Percentiles rank a stretch among this genome's conserved stretches.
Conservation (phyloP, 92 coral and sea anemone genomes). For the Phenganax subtilis region DNA sequence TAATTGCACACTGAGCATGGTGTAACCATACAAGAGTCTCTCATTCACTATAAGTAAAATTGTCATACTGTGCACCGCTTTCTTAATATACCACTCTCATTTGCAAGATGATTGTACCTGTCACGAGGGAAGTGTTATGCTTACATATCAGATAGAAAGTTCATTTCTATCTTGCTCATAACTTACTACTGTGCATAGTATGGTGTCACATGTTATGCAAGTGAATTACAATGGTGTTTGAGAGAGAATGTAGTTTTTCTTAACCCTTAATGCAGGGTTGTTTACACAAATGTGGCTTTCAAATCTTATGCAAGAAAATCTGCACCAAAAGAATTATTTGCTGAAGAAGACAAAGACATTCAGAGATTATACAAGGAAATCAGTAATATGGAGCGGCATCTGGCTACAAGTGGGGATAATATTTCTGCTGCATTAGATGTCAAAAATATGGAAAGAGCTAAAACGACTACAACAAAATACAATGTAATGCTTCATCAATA, state of each 20-base stretch:
- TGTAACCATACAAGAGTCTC: background rate
- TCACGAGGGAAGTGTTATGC: too few relatives aligned
- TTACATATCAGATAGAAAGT: too few relatives aligned
- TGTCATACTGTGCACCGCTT: background rate
- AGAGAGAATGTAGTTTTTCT: background rate
- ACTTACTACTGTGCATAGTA: too few relatives aligned
- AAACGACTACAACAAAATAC: background rate
- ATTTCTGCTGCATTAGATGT: slow-evolving; percentile 10
- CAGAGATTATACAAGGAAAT: slow-evolving; percentile 11
- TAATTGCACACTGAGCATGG: background rate
- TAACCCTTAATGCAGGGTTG: slow-evolving; percentile 18
- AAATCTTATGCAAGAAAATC: background rate
- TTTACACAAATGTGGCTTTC: background rate
- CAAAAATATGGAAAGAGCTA: background rate
- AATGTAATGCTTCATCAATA: background rate
- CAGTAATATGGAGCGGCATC: background rate
- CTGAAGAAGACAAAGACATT: slow-evolving; percentile 4
- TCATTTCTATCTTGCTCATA: too few relatives aligned
- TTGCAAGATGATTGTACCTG: background rate
- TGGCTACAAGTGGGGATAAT: background rate
- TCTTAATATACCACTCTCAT: too few relatives aligned
- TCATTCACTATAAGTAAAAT: background rate
- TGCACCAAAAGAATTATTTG: background rate
- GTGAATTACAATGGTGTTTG: too few relatives aligned
- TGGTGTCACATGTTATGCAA: too few relatives aligned